Percentiles rank a stretch among this genome's conserved stretches.
Conservation (phyloP, 2,888 invertebrate genomes). For the Leptinotarsa tumamoca region DNA sequence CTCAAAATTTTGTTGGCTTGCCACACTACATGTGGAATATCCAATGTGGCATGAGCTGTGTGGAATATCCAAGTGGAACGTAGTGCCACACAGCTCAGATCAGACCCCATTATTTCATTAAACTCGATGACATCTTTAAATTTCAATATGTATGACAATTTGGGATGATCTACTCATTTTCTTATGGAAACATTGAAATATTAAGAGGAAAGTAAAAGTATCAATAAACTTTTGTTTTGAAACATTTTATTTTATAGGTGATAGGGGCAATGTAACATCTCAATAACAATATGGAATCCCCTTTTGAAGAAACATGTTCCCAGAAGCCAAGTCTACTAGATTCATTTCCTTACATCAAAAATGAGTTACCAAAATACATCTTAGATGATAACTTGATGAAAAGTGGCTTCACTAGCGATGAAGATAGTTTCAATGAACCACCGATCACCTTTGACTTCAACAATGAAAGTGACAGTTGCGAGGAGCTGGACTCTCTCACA, state of each 20-base stretch:
- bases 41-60: no score
- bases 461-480: constrained; percentile 50
- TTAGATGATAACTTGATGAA: constrained; percentile 49
- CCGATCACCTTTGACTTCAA: constrained; percentile 46
- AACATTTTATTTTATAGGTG: neutral
- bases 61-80: no score
- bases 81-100: no score
- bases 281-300: constrained; percentile 36
- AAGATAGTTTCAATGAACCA: constrained; percentile 46
- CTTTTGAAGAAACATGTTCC: constrained; percentile 23
- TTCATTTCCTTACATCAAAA: constrained; percentile 51
- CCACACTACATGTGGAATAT: no score
- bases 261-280: constrained; percentile 41
- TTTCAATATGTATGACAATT: no score
- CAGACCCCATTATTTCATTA: no score
- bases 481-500: constrained; percentile 41
- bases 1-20: no score
- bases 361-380: constrained; percentile 51
- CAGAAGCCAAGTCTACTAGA: constrained; percentile 13
- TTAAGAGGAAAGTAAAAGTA: no score
- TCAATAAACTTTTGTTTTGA: neutral
- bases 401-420: constrained; percentile 50
- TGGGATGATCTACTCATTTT: no score
- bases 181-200: no score
- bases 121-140: no score